Conservation (phyloP, 2,797 vertebrate genomes). For the Amazona ochrocephala region DNA sequence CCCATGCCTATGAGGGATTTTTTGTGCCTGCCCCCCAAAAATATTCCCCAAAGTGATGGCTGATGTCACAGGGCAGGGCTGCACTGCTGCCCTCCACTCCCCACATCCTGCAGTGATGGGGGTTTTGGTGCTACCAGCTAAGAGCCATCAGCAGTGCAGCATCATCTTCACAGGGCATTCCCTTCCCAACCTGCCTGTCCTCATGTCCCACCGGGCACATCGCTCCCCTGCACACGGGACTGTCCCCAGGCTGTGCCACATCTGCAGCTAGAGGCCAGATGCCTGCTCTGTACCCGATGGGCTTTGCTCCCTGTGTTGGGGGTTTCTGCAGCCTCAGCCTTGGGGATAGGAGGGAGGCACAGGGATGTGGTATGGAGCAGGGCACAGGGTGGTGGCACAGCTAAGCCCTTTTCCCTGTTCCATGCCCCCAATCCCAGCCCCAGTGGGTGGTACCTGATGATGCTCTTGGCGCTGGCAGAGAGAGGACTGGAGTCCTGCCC, state of each 20-base stretch:
- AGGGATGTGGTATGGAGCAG: not conserved
- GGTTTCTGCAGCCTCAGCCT: not conserved
- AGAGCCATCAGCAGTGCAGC: not conserved
- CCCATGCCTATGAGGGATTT: rapidly evolving
- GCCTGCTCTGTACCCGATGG: rapidly evolving
- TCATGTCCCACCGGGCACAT: not conserved
- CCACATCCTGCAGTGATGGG: rapidly evolving
- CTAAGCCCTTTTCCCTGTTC: not conserved
- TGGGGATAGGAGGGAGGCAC: not conserved
- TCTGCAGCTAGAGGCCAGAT: not conserved
- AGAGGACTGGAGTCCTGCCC: not conserved
- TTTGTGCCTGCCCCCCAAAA: not conserved
- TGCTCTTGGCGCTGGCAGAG: not conserved
- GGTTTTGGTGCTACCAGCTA: not conserved
- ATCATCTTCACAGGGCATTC: not conserved
- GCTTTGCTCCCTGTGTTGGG: rapidly evolving
- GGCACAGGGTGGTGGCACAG: rapidly evolving
- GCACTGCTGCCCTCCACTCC: not conserved
- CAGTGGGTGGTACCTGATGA: too few relatives aligned
- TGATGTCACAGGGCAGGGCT: not conserved
- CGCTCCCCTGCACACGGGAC: not conserved
- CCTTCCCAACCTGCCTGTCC: rapidly evolving
- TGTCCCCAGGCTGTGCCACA: not conserved
- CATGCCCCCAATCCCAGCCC: not conserved
- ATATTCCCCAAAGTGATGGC: not conserved